phyloP scores from a whole-genome alignment of 2,888 invertebrate genomes.

The Odontocolon sp. region DNA sequence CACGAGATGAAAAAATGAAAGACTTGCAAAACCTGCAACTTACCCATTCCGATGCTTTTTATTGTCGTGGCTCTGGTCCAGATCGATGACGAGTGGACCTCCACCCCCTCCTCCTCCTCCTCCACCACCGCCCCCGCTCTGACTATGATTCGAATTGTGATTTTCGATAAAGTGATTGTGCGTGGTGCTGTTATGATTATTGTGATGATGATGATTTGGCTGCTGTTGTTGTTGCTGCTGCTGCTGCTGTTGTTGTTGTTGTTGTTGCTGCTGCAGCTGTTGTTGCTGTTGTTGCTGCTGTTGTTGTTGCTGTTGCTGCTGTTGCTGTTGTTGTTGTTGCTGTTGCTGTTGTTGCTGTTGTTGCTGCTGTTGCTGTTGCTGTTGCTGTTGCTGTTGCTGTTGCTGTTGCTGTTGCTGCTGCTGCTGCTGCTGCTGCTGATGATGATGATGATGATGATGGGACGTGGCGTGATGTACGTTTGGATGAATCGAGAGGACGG shows the following conservation, averaged over 20 bases:
- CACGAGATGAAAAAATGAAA: background rate
- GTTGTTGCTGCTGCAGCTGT: conserved; percentile 48
- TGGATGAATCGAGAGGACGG: conserved; percentile 65
- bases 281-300: conserved; percentile 54
- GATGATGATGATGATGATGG: conserved; percentile 66
- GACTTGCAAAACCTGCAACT: conserved; percentile 42
- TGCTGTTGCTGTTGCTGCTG: conserved; percentile 37
- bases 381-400: conserved; percentile 28
- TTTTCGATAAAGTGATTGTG: conserved; percentile 77
- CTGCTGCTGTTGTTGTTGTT: conserved; percentile 46
- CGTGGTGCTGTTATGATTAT: conserved; percentile 73
- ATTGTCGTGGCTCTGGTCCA: conserved; percentile 75
- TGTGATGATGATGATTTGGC: conserved; percentile 70
- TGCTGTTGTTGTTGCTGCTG: conserved; percentile 63
- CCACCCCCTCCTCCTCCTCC: conserved; percentile 57
- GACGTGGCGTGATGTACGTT: conserved; percentile 70
- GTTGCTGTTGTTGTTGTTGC: conserved; percentile 19
- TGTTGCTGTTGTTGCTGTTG: conserved; percentile 57
- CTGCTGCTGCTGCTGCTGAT: conserved; percentile 48
- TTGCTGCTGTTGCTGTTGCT: conserved; percentile 59
- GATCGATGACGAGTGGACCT: conserved; percentile 71
- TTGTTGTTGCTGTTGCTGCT: conserved; percentile 21
- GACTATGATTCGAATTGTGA: conserved; percentile 77
- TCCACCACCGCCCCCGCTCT: conserved; percentile 57
- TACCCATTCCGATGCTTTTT: conserved; percentile 79